Percentiles rank a stretch among this genome's conserved stretches.
Evolutionary conservation across 1,140 invertebrate species (phyloP).

Genomic region (Odontomachus brunneus): DNA sequence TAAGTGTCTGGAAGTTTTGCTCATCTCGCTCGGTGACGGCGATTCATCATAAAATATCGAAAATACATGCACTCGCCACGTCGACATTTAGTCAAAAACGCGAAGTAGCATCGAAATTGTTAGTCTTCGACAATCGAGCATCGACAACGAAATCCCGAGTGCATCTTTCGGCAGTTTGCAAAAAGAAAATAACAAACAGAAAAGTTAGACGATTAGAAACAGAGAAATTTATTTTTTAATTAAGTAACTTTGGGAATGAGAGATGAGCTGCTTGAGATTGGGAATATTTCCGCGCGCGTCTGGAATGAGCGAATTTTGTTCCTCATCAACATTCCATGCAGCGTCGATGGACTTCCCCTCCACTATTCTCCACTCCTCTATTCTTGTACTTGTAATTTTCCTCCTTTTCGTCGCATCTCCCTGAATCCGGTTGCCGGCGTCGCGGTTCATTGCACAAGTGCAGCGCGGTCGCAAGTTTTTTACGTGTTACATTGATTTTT

Average conservation of each 20-base stretch:
- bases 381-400: conserved; percentile 18
- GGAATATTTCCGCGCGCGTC: not conserved
- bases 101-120: no score
- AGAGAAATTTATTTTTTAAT: no score
- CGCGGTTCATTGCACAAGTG: not conserved
- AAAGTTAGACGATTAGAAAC: no score
- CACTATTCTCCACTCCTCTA: conserved; percentile 6
- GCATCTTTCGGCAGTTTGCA: no score
- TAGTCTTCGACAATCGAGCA: no score
- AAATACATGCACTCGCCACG: not conserved
- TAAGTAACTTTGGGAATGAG: no score
- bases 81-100: no score
- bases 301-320: not conserved
- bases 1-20: not conserved
- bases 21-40: not conserved
- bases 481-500: not conserved
- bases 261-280: not conserved
- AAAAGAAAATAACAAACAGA: no score
- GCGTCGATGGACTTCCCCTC: not conserved
- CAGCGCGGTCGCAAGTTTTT: not conserved
- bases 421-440: not conserved
- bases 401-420: not conserved
- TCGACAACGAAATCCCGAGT: no score
- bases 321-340: not conserved
- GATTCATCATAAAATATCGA: not conserved